Percentiles rank a stretch among this genome's conserved stretches.
These are phyloP conservation scores for Ceratosolen fusciceps DNA, from an alignment of 1,140 invertebrate genomes.

Conservation along the genomic window DNA sequence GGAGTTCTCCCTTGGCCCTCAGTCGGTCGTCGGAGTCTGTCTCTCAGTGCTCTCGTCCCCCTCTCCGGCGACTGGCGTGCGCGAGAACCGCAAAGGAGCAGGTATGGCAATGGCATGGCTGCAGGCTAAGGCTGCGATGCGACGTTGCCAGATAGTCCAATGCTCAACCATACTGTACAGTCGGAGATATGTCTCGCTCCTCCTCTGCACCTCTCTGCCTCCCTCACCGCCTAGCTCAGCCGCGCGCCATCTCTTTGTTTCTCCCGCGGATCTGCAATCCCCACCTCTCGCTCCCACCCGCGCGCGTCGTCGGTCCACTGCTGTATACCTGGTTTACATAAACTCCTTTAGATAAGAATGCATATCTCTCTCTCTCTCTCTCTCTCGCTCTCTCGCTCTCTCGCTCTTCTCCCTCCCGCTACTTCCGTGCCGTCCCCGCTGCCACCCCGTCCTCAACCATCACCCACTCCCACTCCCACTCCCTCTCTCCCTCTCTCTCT, in stretches of 20 bases:
- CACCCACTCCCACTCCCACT: constrained; percentile 28
- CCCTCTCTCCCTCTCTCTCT: neutral
- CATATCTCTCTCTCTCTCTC: constrained; percentile 13
- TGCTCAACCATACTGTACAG: constrained; percentile 10
- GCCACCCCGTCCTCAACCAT: neutral
- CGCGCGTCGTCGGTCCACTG: constrained; percentile 20
- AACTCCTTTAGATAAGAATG: constrained; percentile 46
- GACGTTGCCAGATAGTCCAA: constrained; percentile 44
- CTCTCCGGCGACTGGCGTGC: constrained; percentile 12
- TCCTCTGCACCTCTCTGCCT: neutral
- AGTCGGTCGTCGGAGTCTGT: neutral
- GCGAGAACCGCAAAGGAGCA: constrained; percentile 36
- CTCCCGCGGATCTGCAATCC: neutral
- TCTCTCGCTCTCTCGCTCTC: neutral
- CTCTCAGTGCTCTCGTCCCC: neutral
- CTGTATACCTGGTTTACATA: constrained; percentile 47
- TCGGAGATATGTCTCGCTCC: constrained; percentile 21
- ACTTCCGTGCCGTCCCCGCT: constrained; percentile 9
- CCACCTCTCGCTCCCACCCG: constrained; percentile 14
- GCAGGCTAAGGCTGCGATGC: constrained; percentile 39
- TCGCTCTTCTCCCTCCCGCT: too few relatives aligned
- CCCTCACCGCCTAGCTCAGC: neutral
- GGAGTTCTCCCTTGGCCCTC: neutral
- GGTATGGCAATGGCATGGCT: constrained; percentile 38
- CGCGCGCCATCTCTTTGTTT: neutral